Percentiles rank a stretch among this genome's conserved stretches.
phyloP scores from a whole-genome alignment of 2,113 vertebrate genomes.

The Trichechus manatus region DNA sequence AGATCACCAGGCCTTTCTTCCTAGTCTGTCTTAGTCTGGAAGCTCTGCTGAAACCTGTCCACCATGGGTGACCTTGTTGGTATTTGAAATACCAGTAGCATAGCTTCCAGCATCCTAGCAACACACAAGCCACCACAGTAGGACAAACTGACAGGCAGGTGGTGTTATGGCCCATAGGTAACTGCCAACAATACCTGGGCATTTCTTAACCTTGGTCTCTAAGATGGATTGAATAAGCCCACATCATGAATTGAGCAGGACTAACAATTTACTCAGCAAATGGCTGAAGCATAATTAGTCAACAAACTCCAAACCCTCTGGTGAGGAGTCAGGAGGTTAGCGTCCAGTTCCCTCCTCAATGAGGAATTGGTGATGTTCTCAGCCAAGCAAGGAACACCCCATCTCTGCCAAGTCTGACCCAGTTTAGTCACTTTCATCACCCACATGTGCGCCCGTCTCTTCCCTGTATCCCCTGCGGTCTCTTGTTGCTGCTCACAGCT shows the following conservation, averaged over 20 bases:
- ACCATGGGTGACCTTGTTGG: not conserved
- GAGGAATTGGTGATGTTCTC: not conserved
- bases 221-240: too few species aligned
- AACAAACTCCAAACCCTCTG: not conserved
- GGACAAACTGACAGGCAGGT: not conserved
- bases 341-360: not conserved
- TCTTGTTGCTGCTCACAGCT: not conserved
- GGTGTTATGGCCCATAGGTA: not conserved
- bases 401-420: not conserved
- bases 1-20: not conserved
- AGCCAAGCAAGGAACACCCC: not conserved
- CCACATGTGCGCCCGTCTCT: not conserved
- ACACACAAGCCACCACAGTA: not conserved
- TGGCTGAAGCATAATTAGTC: not conserved
- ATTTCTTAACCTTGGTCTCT: not conserved
- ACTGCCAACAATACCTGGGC: not conserved
- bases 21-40: not conserved
- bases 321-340: not conserved
- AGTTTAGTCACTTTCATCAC: not conserved
- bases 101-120: not conserved
- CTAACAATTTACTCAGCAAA: not conserved
- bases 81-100: too few species aligned
- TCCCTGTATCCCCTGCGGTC: fast-evolving
- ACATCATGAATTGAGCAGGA: not conserved
- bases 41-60: not conserved